phyloP scores from a whole-genome alignment of 2,797 vertebrate genomes.

The Epinephelus malabaricus region DNA sequence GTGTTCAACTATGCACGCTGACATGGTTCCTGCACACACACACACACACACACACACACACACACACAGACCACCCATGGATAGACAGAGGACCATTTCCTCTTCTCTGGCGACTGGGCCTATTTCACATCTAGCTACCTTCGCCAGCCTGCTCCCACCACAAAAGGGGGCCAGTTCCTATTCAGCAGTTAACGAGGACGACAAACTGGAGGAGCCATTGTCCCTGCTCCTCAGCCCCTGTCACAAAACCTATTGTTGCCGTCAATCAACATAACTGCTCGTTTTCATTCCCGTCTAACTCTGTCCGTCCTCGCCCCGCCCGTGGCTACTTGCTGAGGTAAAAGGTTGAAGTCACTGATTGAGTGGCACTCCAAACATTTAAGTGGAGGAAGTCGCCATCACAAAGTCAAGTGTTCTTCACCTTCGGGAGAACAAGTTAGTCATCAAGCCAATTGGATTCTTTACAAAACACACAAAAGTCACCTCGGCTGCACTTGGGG shows the following conservation, averaged over 20 bases:
- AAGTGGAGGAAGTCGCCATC: conserved; percentile 78
- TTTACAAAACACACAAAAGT: conserved; percentile 58
- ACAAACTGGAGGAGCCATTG: conserved; percentile 72
- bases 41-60: not conserved
- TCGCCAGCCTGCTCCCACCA: conserved; percentile 56
- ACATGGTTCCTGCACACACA: conserved; percentile 29
- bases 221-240: conserved; percentile 63
- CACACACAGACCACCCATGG: conserved; percentile 82
- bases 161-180: conserved; percentile 77
- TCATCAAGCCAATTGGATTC: conserved; percentile 66
- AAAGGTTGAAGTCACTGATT: conserved; percentile 58
- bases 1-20: conserved; percentile 44
- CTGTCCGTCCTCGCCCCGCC: conserved; percentile 44
- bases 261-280: conserved; percentile 73
- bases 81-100: conserved; percentile 63
- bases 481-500: conserved; percentile 25
- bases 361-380: conserved; percentile 55
- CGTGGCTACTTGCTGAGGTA: conserved; percentile 44
- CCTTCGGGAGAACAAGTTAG: conserved; percentile 46
- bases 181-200: conserved; percentile 76
- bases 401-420: conserved; percentile 72
- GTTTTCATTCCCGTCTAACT: conserved; percentile 64
- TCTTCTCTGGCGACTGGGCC: conserved; percentile 48
- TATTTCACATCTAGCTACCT: conserved; percentile 64
- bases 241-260: conserved; percentile 74